These are phyloP conservation scores for Coracopsis vasa DNA, from an alignment of 2,113 vertebrate species.

Conservation along the genomic window DNA sequence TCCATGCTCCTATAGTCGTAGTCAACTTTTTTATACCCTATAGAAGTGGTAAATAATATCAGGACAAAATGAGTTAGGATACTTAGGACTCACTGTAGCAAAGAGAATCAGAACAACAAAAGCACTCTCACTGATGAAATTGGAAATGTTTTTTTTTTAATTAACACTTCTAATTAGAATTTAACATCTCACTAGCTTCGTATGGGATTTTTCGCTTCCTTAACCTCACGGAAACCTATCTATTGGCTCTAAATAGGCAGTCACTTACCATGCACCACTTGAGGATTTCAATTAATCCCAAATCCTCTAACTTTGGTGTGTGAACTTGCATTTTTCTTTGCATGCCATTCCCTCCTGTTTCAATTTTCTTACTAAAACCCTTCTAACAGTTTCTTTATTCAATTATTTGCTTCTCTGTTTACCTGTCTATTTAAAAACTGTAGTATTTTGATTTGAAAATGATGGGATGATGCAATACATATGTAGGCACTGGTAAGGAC, in stretches of 20 bases:
- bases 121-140: constrained; percentile 83
- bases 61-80: constrained; percentile 74
- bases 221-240: constrained; percentile 83
- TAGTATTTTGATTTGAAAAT: constrained; percentile 3
- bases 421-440: neutral
- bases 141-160: constrained; percentile 85
- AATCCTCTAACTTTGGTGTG: constrained; percentile 75
- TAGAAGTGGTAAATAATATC: constrained; percentile 72
- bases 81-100: constrained; percentile 82
- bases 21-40: constrained; percentile 60
- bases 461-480: neutral
- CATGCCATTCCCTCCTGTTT: constrained; percentile 28
- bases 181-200: constrained; percentile 85
- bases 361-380: constrained; percentile 33
- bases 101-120: constrained; percentile 79
- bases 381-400: neutral
- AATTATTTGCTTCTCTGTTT: neutral
- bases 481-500: neutral
- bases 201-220: constrained; percentile 86
- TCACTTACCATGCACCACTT: constrained; percentile 80
- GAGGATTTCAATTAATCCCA: constrained; percentile 84
- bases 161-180: constrained; percentile 88
- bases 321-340: constrained; percentile 72
- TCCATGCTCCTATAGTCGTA: constrained; percentile 20
- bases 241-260: constrained; percentile 84